A percentile compares a stretch with the other conserved stretches of the same genome.
phyloP scores from a whole-genome alignment of 2,113 vertebrate genomes.

The Microcebus tavaratra region DNA sequence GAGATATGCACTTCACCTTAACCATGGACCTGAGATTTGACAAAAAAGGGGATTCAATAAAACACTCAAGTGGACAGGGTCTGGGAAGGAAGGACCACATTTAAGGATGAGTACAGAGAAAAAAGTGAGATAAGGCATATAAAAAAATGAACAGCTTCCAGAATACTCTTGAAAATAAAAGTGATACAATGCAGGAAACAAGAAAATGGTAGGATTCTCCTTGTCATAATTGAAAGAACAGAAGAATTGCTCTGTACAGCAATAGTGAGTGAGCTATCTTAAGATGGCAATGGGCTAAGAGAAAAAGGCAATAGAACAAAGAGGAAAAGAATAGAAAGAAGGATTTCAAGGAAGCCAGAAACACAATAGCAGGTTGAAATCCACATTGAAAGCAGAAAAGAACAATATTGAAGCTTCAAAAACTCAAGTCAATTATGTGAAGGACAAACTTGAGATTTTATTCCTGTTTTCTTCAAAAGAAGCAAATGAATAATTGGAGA shows the following conservation, averaged over 20 bases:
- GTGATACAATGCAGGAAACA: neutral
- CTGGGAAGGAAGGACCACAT: neutral
- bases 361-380: neutral
- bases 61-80: neutral
- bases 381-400: neutral
- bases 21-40: neutral
- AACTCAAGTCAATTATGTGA: neutral
- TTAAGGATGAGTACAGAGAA: neutral
- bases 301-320: neutral
- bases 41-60: neutral
- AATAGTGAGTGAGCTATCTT: neutral
- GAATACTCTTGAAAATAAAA: conserved; percentile 30
- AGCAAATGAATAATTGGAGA: neutral
- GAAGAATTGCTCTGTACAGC: neutral
- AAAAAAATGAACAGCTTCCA: neutral
- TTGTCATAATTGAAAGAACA: neutral
- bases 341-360: neutral
- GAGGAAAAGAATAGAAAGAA: neutral
- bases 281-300: neutral
- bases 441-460: conserved; percentile 5
- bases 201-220: neutral
- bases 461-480: neutral
- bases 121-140: neutral
- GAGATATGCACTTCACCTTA: neutral
- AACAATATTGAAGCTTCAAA: neutral